A percentile compares a stretch with the other conserved stretches of the same genome.
Conservation (phyloP, 2,113 vertebrate species). For the Hyperopisus bebe region DNA sequence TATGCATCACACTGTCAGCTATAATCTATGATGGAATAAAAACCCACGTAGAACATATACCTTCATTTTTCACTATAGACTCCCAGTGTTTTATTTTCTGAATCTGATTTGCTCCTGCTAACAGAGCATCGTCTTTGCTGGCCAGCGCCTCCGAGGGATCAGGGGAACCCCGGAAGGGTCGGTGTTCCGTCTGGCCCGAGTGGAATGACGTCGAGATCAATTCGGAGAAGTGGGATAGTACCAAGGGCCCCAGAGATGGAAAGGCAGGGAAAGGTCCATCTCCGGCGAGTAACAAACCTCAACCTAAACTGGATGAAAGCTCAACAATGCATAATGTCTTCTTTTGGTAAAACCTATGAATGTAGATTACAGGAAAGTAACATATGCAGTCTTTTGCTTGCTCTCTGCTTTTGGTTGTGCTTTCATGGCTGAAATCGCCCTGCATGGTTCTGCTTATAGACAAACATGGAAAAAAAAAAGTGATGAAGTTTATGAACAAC, state of each 20-base stretch:
- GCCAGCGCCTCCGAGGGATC: conserved; percentile 31
- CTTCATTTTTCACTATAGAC: background rate
- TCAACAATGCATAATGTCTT: background rate
- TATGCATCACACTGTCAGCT: background rate
- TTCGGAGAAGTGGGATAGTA: conserved; percentile 81
- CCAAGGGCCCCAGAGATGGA: conserved; percentile 65
- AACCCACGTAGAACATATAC: background rate
- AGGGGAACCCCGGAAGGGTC: conserved; percentile 44
- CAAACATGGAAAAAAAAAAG: background rate
- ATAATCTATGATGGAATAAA: background rate
- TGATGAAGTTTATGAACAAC: background rate
- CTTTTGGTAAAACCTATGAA: background rate
- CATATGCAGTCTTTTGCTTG: background rate
- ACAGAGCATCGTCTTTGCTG: conserved; percentile 39
- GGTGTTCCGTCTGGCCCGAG: conserved; percentile 77
- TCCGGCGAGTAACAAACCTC: conserved; percentile 54
- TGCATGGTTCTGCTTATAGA: background rate
- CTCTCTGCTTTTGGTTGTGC: background rate
- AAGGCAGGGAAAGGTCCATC: conserved; percentile 59
- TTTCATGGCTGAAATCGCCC: background rate
- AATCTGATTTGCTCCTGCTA: background rate
- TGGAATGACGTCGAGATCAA: conserved; percentile 82
- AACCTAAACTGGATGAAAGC: background rate
- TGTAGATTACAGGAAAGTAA: background rate
- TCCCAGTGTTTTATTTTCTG: background rate